A percentile compares a stretch with the other conserved stretches of the same genome.
These are phyloP conservation scores for Vesta saturnalis DNA, from an alignment of 2,888 invertebrate genomes.

Conservation along the genomic window DNA sequence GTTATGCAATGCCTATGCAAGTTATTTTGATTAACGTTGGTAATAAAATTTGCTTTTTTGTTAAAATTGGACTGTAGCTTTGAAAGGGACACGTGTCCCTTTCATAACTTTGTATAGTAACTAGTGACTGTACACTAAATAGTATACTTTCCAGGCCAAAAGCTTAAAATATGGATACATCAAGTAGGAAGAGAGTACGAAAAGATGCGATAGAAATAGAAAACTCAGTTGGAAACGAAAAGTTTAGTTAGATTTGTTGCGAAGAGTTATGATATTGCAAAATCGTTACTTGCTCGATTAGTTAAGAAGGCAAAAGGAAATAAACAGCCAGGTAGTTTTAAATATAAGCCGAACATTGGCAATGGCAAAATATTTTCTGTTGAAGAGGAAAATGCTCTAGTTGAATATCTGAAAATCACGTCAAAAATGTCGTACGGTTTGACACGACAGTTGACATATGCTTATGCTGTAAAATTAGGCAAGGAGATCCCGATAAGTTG, in stretches of 20 bases:
- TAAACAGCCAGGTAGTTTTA: conserved; percentile 7
- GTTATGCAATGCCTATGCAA: too few relatives aligned
- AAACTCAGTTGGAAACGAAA: not conserved
- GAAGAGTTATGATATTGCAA: conserved; percentile 6
- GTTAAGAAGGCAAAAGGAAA: conserved; percentile 5
- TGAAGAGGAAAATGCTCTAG: too few relatives aligned
- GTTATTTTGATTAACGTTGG: too few relatives aligned
- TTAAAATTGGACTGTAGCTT: not conserved
- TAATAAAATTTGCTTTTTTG: too few relatives aligned
- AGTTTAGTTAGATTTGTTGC: conserved; percentile 11
- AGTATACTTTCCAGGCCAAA: too few relatives aligned
- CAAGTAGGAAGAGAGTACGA: conserved; percentile 11
- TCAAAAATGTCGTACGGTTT: conserved; percentile 11
- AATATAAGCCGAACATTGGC: too few relatives aligned
- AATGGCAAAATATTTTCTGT: not conserved
- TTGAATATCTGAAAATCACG: conserved; percentile 8
- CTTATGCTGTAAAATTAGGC: too few relatives aligned
- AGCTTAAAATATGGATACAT: not conserved
- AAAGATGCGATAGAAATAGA: too few relatives aligned
- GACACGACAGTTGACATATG: not conserved
- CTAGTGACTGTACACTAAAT: not conserved
- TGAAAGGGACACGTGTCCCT: conserved; percentile 11
- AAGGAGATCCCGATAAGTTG: too few relatives aligned
- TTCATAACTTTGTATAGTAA: conserved; percentile 4
- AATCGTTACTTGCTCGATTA: conserved; percentile 11